phyloP scores from a whole-genome alignment of 2,888 invertebrate species.

The Campoplex capitator region DNA sequence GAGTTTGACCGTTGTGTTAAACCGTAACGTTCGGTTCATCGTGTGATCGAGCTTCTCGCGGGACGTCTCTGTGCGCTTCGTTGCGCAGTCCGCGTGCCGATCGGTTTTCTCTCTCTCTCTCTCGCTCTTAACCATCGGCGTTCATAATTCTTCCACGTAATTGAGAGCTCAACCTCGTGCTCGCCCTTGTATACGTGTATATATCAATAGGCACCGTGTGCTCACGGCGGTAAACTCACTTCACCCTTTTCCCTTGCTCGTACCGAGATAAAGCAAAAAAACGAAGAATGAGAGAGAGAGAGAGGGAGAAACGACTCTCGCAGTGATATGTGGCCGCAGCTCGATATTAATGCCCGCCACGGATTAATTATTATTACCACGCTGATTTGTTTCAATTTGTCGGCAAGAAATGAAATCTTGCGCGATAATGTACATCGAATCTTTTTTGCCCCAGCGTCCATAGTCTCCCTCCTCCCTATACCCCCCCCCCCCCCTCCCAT shows the following conservation, averaged over 20 bases:
- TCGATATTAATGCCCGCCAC: slow-evolving; percentile 80
- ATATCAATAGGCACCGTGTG: slow-evolving; percentile 50
- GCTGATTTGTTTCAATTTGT: slow-evolving; percentile 83
- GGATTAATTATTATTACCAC: slow-evolving; percentile 84
- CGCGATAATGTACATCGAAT: slow-evolving; percentile 31
- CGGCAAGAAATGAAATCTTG: slow-evolving; percentile 42
- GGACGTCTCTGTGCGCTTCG: slow-evolving; percentile 22
- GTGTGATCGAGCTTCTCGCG: slow-evolving; percentile 29
- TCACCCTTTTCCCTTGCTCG: slow-evolving; percentile 50
- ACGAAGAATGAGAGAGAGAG: slow-evolving; percentile 43
- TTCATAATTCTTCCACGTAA: slow-evolving; percentile 81
- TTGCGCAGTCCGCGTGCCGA: slow-evolving; percentile 56
- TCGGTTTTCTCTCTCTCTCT: slow-evolving; percentile 59
- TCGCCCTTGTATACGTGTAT: slow-evolving; percentile 67
- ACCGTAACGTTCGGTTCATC: slow-evolving; percentile 20
- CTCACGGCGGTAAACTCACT: slow-evolving; percentile 56
- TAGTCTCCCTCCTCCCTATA: neutral
- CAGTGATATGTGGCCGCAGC: slow-evolving; percentile 74
- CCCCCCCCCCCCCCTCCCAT: neutral
- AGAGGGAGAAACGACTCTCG: slow-evolving; percentile 61
- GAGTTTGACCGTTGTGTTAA: slow-evolving; percentile 7
- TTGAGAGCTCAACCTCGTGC: slow-evolving; percentile 83
- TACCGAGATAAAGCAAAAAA: slow-evolving; percentile 47
- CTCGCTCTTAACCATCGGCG: slow-evolving; percentile 55
- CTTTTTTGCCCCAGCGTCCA: slow-evolving; percentile 7